phyloP scores from a whole-genome alignment of 2,888 invertebrate genomes.

The Frankliniella intonsa region DNA sequence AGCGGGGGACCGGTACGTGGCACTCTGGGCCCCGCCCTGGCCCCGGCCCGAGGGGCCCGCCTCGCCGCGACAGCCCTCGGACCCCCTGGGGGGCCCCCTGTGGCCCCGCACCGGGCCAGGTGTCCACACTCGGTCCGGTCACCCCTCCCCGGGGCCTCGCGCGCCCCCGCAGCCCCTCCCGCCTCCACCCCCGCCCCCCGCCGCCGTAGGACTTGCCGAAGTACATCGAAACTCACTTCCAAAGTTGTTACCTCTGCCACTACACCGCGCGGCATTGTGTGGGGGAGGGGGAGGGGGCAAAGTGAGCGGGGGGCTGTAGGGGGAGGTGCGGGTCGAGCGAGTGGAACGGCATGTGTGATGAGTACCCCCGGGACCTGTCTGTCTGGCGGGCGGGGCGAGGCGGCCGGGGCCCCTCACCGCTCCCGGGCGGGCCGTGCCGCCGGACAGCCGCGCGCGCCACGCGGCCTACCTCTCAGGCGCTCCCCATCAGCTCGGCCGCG shows the following conservation, averaged over 20 bases:
- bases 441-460: neutral
- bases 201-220: neutral
- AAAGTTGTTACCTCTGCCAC: conserved; percentile 4
- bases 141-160: neutral
- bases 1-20: too few species aligned
- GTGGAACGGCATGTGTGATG: neutral
- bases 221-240: conserved; percentile 26
- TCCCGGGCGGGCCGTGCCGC: neutral
- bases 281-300: neutral
- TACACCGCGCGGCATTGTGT: neutral
- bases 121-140: neutral
- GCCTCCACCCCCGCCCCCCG: neutral
- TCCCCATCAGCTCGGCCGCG: neutral
- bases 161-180: neutral
- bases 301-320: neutral
- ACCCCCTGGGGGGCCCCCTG: too few species aligned
- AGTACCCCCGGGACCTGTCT: neutral
- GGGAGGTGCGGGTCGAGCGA: neutral
- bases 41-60: neutral
- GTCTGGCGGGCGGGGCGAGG: neutral
- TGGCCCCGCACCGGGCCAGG: neutral
- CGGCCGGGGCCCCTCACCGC: neutral
- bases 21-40: neutral
- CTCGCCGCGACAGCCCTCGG: too few species aligned
- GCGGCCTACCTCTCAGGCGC: neutral